Evolutionary conservation across 2,113 vertebrate genomes (phyloP).

Genomic region (Bucco capensis): DNA sequence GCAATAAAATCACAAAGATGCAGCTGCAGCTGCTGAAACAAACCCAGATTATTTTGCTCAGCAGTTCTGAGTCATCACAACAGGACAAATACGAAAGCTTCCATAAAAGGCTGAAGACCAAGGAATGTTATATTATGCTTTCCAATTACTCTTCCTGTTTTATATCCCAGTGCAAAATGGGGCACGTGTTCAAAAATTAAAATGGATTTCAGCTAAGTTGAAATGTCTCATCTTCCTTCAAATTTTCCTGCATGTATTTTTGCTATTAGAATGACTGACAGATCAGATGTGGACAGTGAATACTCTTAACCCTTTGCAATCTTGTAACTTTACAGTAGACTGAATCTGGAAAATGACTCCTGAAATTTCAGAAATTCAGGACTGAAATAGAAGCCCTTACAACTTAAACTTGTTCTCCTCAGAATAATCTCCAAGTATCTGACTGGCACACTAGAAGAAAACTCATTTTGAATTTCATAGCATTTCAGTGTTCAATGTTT

Average conservation of each 20-base stretch:
- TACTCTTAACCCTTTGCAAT: not conserved
- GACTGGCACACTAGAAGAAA: not conserved
- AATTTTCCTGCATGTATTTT: not conserved
- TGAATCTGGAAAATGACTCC: not conserved
- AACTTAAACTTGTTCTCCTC: not conserved
- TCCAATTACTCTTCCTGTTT: slow-evolving; percentile 1
- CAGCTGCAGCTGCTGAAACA: slow-evolving; percentile 11
- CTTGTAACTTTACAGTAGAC: not conserved
- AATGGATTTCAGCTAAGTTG: not conserved
- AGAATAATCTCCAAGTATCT: not conserved
- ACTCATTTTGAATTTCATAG: not conserved
- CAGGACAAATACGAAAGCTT: slow-evolving; percentile 16
- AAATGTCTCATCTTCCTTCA: not conserved
- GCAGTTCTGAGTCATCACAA: slow-evolving; percentile 23
- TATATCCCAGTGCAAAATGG: not conserved
- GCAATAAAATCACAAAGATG: not conserved
- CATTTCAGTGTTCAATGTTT: not conserved
- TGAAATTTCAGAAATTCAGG: not conserved
- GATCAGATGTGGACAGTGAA: not conserved
- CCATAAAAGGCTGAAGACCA: not conserved
- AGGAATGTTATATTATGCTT: slow-evolving; percentile 2
- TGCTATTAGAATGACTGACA: not conserved
- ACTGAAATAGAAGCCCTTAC: not conserved
- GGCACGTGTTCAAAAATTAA: not conserved
- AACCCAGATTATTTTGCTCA: not conserved